Base-by-base conservation (phyloP, 1,140 invertebrate genomes). In the Brachionus calyciflorus region DNA sequence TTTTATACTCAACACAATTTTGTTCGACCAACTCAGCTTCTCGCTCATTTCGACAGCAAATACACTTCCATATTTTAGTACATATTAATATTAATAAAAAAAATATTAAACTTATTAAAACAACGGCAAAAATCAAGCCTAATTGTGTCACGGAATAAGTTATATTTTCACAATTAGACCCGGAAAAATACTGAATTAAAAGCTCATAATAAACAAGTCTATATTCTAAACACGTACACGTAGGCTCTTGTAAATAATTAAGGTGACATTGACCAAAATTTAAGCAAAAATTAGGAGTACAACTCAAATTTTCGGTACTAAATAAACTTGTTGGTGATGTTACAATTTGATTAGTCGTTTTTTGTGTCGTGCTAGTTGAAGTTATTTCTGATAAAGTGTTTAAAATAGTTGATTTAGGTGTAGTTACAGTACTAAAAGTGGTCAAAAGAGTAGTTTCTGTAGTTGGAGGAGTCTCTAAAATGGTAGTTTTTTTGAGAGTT, bases 161-260 rank as follows among this genome's bases (percentile, higher is more conserved):
- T 24, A 65, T 65, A 30, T 24, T 65, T 65, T 65, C 60, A 65
- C 60, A 65, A 24, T 44, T 1, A 24, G 10, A n/a, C 21, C 60
- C 60, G 0, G 60, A 65, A 24, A 44, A 65, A 12, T 65, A 65
- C 21, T 65, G 14, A 2, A 65, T 10, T n/a, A 65, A 14, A 24
- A 65, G 3, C 41, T 65, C 41, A n/a, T 44, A 44, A 41, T 19
- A 65, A 7, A 65, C 17, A 26, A 65, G 12, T 14, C 40, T 17
- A 24, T 46, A 65, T 37, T 24, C 19, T 65, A 65, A 44, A 44
- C 60, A 65, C 24, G 41, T 65, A 44, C 60, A 65, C 21, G 33
- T 24, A 21, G 60, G 7, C 44, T 44, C 60, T 21, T 19, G 19
- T 5, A 41, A 21, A 60, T 37, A 60, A 9, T 44, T 65, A 30